Evolutionary conservation across 2,888 invertebrate species (phyloP).

Genomic region (Cryptocheilus praepositus): DNA sequence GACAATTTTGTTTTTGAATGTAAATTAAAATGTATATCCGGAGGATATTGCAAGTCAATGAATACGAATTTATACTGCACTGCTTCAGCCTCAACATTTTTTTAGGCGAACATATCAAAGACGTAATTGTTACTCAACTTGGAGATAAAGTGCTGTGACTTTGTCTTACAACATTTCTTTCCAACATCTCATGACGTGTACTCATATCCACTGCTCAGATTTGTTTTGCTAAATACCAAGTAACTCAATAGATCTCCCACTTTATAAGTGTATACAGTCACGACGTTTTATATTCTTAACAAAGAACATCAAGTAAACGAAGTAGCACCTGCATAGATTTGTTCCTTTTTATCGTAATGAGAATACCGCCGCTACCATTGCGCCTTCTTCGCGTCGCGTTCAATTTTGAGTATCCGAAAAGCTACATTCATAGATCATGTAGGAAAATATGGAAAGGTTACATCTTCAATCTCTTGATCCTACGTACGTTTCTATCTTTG

Average conservation of each 20-base stretch:
- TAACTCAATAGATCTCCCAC: neutral
- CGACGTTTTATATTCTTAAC: neutral
- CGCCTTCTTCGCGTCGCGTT: conserved; percentile 6
- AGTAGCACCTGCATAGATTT: too few relatives aligned
- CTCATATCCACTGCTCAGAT: neutral
- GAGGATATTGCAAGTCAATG: too few relatives aligned
- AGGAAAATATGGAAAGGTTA: conserved; percentile 55
- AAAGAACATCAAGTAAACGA: neutral
- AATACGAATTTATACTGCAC: too few relatives aligned
- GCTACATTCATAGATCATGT: conserved; percentile 41
- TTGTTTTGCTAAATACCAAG: conserved; percentile 5
- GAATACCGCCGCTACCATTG: neutral
- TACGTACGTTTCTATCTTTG: conserved; percentile 53
- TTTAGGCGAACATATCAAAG: too few relatives aligned
- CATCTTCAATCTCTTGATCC: conserved; percentile 37
- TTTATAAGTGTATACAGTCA: neutral
- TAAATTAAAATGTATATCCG: too few relatives aligned
- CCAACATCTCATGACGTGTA: too few relatives aligned
- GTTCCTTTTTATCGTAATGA: too few relatives aligned
- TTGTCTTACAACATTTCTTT: conserved; percentile 2
- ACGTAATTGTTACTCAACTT: too few relatives aligned
- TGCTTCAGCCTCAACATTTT: too few relatives aligned
- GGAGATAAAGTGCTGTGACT: too few relatives aligned
- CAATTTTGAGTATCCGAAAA: conserved; percentile 10
- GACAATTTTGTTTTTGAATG: neutral